Evolutionary conservation across 2,113 vertebrate genomes (phyloP).

Genomic region (Sakesphorus luctuosus): DNA sequence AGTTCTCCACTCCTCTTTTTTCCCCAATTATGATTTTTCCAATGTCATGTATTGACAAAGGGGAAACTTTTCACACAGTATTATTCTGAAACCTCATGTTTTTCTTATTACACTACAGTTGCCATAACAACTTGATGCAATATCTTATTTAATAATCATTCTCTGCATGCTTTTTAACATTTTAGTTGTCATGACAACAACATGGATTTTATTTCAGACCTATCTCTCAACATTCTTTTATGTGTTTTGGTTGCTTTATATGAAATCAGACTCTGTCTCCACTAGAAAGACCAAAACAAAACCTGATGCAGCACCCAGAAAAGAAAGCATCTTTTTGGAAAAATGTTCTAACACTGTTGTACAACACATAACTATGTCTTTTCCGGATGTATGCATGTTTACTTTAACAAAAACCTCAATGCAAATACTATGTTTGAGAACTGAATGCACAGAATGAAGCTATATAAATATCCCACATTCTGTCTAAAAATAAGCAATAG

Average conservation of each 20-base stretch:
- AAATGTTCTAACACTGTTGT: not conserved
- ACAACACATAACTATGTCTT: not conserved
- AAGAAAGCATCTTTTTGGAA: not conserved
- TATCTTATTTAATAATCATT: slow-evolving; percentile 57
- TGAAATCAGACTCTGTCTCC: slow-evolving; percentile 18
- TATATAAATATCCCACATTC: not conserved
- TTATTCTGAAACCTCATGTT: slow-evolving; percentile 21
- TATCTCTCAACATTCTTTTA: slow-evolving; percentile 4
- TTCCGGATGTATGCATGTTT: not conserved
- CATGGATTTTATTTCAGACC: slow-evolving; percentile 51
- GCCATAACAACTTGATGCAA: slow-evolving; percentile 72
- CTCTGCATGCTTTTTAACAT: slow-evolving; percentile 61
- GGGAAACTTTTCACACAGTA: slow-evolving; percentile 9
- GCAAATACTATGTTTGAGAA: not conserved
- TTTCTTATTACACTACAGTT: slow-evolving; percentile 53
- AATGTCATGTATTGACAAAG: not conserved
- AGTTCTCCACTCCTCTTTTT: not conserved
- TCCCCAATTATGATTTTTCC: not conserved
- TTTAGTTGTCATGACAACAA: slow-evolving; percentile 75
- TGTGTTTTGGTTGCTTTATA: slow-evolving; percentile 33
- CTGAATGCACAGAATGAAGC: not conserved
- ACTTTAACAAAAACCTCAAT: not conserved
- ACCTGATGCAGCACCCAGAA: not conserved
- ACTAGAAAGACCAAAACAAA: slow-evolving; percentile 41
- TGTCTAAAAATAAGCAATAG: not conserved